phyloP scores from a whole-genome alignment of 2,113 vertebrate species.

The Lepus timidus region DNA sequence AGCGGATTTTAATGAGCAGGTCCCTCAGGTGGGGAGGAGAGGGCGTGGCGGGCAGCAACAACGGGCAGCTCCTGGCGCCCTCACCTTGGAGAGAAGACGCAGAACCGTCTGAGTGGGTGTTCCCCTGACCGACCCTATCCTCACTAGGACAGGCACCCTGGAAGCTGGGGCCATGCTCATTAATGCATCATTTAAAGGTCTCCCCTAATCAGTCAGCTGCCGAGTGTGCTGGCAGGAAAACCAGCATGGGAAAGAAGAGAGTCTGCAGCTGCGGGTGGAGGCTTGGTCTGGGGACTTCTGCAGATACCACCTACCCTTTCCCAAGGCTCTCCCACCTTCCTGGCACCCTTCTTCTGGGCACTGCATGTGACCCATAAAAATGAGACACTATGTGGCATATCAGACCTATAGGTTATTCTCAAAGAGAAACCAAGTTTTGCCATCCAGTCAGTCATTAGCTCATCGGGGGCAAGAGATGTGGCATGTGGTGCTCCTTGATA shows the following conservation, averaged over 20 bases:
- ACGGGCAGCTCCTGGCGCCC: neutral
- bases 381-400: neutral
- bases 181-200: conserved; percentile 74
- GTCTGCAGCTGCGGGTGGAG: accelerated
- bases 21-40: neutral
- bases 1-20: conserved; percentile 33
- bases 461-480: conserved; percentile 33
- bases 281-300: neutral
- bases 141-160: conserved; percentile 57
- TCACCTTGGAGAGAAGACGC: neutral
- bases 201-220: conserved; percentile 63
- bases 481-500: neutral
- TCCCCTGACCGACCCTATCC: conserved; percentile 36
- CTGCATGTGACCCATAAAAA: conserved; percentile 47
- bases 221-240: conserved; percentile 23
- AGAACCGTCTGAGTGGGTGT: conserved; percentile 38
- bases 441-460: conserved; percentile 15
- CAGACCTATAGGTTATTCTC: conserved; percentile 2
- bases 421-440: conserved; percentile 49
- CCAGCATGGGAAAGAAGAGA: neutral
- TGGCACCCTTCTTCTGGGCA: neutral
- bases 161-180: conserved; percentile 62
- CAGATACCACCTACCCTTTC: neutral
- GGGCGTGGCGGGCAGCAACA: neutral
- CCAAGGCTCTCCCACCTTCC: neutral